Percentiles rank a stretch among this genome's conserved stretches.
phyloP scores from a whole-genome alignment of 2,113 vertebrate species.

The Protobothrops mucrosquamatus region DNA sequence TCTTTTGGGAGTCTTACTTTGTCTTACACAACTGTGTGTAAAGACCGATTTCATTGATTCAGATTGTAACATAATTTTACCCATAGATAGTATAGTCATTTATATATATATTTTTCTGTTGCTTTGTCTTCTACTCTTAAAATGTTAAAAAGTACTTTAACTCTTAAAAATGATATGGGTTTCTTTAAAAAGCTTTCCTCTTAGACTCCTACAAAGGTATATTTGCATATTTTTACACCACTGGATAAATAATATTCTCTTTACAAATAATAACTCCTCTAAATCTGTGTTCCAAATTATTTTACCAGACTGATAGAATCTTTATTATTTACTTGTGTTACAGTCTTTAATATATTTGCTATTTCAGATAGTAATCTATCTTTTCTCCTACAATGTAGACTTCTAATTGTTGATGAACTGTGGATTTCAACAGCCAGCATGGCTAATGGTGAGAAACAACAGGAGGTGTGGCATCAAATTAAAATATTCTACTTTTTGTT shows the following conservation, averaged over 20 bases:
- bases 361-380: neutral
- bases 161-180: neutral
- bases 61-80: neutral
- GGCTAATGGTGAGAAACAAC: neutral
- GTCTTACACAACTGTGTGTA: neutral
- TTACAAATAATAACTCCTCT: neutral
- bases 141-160: neutral
- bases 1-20: neutral
- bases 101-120: neutral
- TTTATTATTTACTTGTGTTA: neutral
- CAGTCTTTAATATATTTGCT: neutral
- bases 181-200: neutral
- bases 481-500: neutral
- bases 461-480: neutral
- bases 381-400: neutral
- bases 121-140: neutral
- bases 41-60: neutral
- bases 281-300: neutral
- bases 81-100: neutral
- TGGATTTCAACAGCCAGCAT: neutral
- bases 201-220: neutral
- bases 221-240: neutral
- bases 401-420: neutral
- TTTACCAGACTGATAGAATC: neutral
- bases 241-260: neutral